Evolutionary conservation across 92 coral and sea anemone species (phyloP).

Genomic region (Epizoanthus stellaris): DNA sequence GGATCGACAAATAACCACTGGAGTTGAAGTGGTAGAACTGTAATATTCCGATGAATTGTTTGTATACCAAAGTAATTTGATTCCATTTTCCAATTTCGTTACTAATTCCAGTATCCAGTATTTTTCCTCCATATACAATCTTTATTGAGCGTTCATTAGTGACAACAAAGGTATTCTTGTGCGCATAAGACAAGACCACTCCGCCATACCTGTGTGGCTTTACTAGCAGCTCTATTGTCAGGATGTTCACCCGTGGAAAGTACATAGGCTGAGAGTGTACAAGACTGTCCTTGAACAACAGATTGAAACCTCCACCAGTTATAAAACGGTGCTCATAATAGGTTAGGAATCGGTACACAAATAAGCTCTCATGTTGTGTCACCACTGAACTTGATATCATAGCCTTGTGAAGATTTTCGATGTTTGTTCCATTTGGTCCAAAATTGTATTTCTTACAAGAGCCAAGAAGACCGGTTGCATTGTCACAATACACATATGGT

Average conservation of each 20-base stretch:
- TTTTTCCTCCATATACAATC: conserved; percentile 49
- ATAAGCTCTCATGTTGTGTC: conserved; percentile 42
- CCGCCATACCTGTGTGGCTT: conserved; percentile 62
- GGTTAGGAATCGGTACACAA: conserved; percentile 47
- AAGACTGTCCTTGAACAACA: conserved; percentile 58
- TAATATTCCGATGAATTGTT: conserved; percentile 28
- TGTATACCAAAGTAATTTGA: conserved; percentile 66
- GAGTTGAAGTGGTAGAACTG: conserved; percentile 61
- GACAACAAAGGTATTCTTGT: conserved; percentile 47
- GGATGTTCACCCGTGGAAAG: conserved; percentile 36
- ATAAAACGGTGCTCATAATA: conserved; percentile 46
- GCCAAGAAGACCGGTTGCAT: conserved; percentile 63
- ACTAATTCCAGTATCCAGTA: conserved; percentile 41
- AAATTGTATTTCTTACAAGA: conserved; percentile 42
- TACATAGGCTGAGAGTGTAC: conserved; percentile 52
- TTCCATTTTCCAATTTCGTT: conserved; percentile 58
- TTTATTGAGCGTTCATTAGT: conserved; percentile 48
- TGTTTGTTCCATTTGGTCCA: conserved; percentile 13
- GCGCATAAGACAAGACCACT: conserved; percentile 57
- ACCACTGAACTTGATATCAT: conserved; percentile 32
- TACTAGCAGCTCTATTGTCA: conserved; percentile 66
- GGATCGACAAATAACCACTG: conserved; percentile 49
- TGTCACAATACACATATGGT: conserved; percentile 52
- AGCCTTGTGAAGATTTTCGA: conserved; percentile 7
- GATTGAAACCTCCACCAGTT: conserved; percentile 64